Evolutionary conservation across 2,888 invertebrate species (phyloP), one percentile per base, ranked within the genome.

Genomic region (Tridacna crocea): DNA sequence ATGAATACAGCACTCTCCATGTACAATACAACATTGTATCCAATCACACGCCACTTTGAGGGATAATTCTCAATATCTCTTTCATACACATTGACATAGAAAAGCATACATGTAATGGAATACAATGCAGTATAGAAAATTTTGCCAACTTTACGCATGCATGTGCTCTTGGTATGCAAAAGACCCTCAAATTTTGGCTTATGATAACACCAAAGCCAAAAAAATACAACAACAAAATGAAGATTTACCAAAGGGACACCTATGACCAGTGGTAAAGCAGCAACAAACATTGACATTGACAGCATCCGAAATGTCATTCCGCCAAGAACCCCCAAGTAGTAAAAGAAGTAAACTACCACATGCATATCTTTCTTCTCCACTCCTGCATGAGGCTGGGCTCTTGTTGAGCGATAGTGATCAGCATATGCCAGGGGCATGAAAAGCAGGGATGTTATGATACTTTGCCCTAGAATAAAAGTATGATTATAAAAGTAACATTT

Each of bases 371-470:
- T 19, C 51, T 51, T 70, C 3, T 70, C 51, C 10, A 24, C 12
- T 15, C 24, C 70, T 3, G 51, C 70, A 13, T 70, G 46, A 24
- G 24, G 51, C 47, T 70, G 51, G 8, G 51, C 6, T 47, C 70
- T 70, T 19, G 46, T 51, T 17, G 70, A 51, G n/a, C 70, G 51
- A 17, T 70, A 70, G 51, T 70, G 70, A 13, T 47, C 51, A 12
- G 51, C 51, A 51, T 51, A 70, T 19, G 70, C 70, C n/a, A 70
- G 70, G 0, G 70, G 48, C 70, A 70, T 70, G n/a, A 70, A 70
- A 10, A 70, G 8, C 10, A 70, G 22, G 22, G 70, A 70, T 26
- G 51, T 70, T 22, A 70, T 70, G 17, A 70, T 70, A 24, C 70
- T 70, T n/a, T 13, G 15, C 11, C 47, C 70, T 70, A 26, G 24